These are phyloP conservation scores for Ailuropoda melanoleuca DNA, from an alignment of 2,113 vertebrate species.

Conservation along the genomic window DNA sequence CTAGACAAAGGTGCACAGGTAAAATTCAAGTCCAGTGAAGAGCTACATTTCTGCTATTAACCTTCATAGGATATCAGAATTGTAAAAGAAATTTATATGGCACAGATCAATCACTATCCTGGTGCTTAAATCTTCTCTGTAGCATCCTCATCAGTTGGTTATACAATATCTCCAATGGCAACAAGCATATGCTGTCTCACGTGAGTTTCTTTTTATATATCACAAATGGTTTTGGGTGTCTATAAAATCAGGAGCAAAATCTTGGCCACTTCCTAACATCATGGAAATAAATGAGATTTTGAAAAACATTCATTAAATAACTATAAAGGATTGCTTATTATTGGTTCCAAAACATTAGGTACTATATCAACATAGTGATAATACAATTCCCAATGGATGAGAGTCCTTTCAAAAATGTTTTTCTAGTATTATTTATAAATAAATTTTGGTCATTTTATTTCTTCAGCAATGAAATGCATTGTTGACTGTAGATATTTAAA, in stretches of 20 bases:
- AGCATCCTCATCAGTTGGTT: background rate
- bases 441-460: constrained; percentile 34
- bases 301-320: background rate
- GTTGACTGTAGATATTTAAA: constrained; percentile 61
- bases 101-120: background rate
- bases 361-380: background rate
- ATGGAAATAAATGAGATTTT: background rate
- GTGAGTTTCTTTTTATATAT: background rate
- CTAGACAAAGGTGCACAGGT: background rate
- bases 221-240: background rate
- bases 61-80: background rate
- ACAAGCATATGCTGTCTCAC: background rate
- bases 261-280: background rate
- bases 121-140: background rate
- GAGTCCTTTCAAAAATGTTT: background rate
- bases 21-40: background rate
- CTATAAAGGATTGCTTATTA: background rate
- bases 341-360: background rate
- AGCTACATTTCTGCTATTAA: background rate
- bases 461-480: constrained; percentile 49
- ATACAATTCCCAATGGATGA: background rate
- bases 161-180: background rate
- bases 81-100: background rate
- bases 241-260: background rate
- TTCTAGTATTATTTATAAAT: constrained; percentile 22